phyloP scores from a whole-genome alignment of 2,113 vertebrate genomes.

The Alethe castanea region DNA sequence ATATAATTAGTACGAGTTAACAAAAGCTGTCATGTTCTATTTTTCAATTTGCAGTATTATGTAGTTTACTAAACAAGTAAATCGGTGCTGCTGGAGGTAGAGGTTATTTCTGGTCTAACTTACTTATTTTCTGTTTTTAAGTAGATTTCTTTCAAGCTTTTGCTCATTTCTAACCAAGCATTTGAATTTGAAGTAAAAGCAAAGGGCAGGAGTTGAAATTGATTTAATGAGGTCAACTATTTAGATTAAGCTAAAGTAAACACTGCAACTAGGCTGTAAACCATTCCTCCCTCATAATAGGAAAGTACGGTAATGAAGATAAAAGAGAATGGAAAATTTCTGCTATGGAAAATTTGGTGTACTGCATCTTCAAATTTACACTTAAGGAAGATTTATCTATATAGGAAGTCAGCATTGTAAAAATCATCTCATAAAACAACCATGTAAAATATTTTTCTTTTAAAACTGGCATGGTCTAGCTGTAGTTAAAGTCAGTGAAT shows the following conservation, averaged over 20 bases:
- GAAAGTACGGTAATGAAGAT: conserved; percentile 18
- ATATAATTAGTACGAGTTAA: conserved; percentile 40
- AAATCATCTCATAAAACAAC: not conserved
- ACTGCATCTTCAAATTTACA: not conserved
- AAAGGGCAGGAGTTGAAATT: conserved; percentile 34
- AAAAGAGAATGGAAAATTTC: conserved; percentile 43
- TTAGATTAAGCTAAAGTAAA: conserved; percentile 44
- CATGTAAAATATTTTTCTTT: not conserved
- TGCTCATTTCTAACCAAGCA: not conserved
- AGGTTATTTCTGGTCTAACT: not conserved
- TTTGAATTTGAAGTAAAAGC: conserved; percentile 22
- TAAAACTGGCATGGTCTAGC: not conserved
- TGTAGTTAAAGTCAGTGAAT: not conserved
- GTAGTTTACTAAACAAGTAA: conserved; percentile 27
- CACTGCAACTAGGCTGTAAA: conserved; percentile 16
- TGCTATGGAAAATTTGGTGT: not conserved
- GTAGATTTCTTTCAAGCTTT: conserved; percentile 17
- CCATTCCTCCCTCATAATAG: not conserved
- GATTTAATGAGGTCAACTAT: conserved; percentile 27
- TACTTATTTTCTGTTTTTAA: not conserved
- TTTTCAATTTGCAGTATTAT: conserved; percentile 10
- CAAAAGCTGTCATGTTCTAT: conserved; percentile 19
- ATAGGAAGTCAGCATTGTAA: not conserved
- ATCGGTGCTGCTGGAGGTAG: not conserved
- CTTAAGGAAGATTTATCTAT: not conserved